Conservation (phyloP, 2,797 vertebrate genomes). For the Ibycter americanus region DNA sequence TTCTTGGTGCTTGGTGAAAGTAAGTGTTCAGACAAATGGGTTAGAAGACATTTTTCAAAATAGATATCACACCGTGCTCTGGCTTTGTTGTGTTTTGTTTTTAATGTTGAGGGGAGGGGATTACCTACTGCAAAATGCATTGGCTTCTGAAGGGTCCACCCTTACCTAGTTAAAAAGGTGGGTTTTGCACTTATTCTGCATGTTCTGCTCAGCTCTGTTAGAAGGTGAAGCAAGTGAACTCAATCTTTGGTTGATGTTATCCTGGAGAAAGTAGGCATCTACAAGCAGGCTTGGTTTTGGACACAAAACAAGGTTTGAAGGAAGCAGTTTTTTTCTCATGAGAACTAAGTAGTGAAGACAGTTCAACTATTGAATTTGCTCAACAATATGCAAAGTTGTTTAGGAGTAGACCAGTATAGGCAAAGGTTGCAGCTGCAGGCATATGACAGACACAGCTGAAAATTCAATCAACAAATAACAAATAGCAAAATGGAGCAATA, state of each 20-base stretch:
- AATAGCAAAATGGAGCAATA: neutral
- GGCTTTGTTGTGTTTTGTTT: neutral
- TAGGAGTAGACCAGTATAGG: neutral
- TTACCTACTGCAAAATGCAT: neutral
- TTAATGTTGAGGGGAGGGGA: neutral
- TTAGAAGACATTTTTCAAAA: neutral
- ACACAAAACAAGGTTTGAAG: neutral
- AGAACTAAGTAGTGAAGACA: neutral
- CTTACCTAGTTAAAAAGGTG: neutral
- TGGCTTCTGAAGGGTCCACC: neutral
- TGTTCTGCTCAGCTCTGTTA: neutral
- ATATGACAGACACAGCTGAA: neutral
- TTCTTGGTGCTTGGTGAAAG: neutral
- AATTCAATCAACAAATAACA: neutral
- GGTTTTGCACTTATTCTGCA: neutral
- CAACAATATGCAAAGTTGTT: neutral
- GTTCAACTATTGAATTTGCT: neutral
- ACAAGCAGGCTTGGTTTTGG: neutral
- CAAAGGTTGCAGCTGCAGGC: neutral
- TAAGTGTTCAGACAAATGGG: neutral
- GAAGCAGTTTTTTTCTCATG: neutral
- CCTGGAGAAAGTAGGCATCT: neutral
- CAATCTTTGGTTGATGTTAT: neutral
- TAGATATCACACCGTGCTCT: neutral
- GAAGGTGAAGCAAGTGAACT: neutral